Conservation (phyloP, 2,888 invertebrate species). For the Conchocele bisecta region DNA sequence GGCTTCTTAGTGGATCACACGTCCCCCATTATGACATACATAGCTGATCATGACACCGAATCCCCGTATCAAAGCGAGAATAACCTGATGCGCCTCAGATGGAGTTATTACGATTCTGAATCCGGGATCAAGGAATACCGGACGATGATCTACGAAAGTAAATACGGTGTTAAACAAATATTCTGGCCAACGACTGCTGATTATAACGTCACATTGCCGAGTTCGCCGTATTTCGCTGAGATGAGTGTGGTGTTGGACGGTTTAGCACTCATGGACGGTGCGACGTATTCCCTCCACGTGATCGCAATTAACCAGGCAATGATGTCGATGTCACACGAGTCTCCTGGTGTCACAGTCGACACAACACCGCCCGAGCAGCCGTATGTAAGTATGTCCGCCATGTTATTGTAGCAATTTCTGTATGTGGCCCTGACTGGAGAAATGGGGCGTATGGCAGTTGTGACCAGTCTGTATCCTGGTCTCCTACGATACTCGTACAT, state of each 20-base stretch:
- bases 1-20: slow-evolving; percentile 62
- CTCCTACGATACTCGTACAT: too few species aligned
- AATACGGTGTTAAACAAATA: slow-evolving; percentile 53
- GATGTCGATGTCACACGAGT: slow-evolving; percentile 62
- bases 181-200: slow-evolving; percentile 49
- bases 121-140: slow-evolving; percentile 65
- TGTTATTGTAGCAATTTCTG: too few species aligned
- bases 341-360: slow-evolving; percentile 65
- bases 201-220: slow-evolving; percentile 34
- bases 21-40: slow-evolving; percentile 38
- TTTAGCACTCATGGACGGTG: slow-evolving; percentile 54
- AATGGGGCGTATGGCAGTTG: too few species aligned
- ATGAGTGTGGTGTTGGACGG: slow-evolving; percentile 21
- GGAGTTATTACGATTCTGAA: slow-evolving; percentile 62
- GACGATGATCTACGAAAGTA: slow-evolving; percentile 51
- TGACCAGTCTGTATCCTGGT: too few species aligned
- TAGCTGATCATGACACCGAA: slow-evolving; percentile 35
- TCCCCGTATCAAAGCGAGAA: slow-evolving; percentile 51
- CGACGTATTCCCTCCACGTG: slow-evolving; percentile 60
- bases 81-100: slow-evolving; percentile 42
- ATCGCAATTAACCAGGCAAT: slow-evolving; percentile 64
- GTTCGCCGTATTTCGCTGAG: not conserved
- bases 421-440: too few species aligned
- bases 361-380: slow-evolving; percentile 59
- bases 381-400: too few species aligned